phyloP scores from a whole-genome alignment of 2,113 vertebrate genomes.

The Ochotona princeps region DNA sequence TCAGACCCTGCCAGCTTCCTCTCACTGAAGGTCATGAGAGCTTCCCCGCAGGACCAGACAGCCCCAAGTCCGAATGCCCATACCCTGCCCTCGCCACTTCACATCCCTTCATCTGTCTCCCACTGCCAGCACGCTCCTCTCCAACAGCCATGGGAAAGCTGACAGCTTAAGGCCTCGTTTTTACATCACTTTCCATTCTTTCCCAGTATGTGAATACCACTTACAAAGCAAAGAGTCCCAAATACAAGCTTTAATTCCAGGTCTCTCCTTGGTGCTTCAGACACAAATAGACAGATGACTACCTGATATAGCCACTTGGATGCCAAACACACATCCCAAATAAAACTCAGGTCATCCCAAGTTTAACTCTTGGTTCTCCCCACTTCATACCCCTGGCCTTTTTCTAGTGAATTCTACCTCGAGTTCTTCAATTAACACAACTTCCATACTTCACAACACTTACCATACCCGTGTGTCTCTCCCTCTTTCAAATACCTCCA shows the following conservation, averaged over 20 bases:
- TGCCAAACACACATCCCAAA: not conserved
- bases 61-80: not conserved
- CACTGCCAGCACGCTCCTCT: not conserved
- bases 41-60: not conserved
- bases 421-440: not conserved
- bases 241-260: not conserved
- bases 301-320: not conserved
- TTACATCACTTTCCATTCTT: not conserved
- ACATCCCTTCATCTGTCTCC: too few species aligned
- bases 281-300: not conserved
- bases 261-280: not conserved
- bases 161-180: not conserved
- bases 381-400: not conserved
- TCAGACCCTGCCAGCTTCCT: not conserved
- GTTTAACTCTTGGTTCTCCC: not conserved
- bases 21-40: not conserved
- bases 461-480: not conserved
- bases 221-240: not conserved
- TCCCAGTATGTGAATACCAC: not conserved
- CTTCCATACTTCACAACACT: too few species aligned
- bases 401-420: not conserved
- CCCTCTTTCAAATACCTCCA: not conserved
- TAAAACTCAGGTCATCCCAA: not conserved
- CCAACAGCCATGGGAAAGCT: accelerated
- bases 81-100: not conserved